A percentile compares a stretch with the other conserved stretches of the same genome.
Evolutionary conservation across 1,140 invertebrate genomes (phyloP).

Genomic region (Lamellibrachia luymesi): DNA sequence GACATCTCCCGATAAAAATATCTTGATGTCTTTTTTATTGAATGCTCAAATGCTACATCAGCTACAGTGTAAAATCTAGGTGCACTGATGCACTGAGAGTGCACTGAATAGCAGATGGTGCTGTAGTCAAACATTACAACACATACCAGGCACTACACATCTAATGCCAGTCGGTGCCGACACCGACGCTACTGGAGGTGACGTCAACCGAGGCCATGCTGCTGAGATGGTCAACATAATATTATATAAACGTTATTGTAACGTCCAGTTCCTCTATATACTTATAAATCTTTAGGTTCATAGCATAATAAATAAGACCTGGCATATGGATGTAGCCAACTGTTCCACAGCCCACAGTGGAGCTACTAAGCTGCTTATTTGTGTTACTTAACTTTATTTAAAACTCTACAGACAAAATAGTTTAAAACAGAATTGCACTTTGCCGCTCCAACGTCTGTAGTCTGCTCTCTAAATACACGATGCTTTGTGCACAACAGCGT

Average conservation of each 20-base stretch:
- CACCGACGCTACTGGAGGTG: not conserved
- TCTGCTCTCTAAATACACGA: not conserved
- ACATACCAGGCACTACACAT: not conserved
- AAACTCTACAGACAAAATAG: not conserved
- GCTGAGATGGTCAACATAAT: not conserved
- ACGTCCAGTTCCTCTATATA: not conserved
- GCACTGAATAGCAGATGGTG: not conserved
- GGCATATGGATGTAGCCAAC: not conserved
- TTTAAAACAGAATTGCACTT: not conserved
- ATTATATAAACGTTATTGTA: not conserved
- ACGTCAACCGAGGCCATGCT: not conserved
- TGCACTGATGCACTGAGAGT: not conserved
- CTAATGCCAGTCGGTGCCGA: not conserved
- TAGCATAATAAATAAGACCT: not conserved
- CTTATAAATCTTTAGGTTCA: not conserved
- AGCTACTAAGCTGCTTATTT: not conserved
- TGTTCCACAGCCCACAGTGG: not conserved
- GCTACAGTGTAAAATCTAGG: not conserved
- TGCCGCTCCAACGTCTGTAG: not conserved
- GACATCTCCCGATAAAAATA: not conserved
- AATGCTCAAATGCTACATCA: constrained; percentile 5
- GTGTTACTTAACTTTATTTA: not conserved
- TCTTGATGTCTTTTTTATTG: not conserved
- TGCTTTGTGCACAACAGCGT: not conserved
- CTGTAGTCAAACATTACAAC: not conserved